phyloP scores from a whole-genome alignment of 1,140 invertebrate species.

The Drosophila sp. region DNA sequence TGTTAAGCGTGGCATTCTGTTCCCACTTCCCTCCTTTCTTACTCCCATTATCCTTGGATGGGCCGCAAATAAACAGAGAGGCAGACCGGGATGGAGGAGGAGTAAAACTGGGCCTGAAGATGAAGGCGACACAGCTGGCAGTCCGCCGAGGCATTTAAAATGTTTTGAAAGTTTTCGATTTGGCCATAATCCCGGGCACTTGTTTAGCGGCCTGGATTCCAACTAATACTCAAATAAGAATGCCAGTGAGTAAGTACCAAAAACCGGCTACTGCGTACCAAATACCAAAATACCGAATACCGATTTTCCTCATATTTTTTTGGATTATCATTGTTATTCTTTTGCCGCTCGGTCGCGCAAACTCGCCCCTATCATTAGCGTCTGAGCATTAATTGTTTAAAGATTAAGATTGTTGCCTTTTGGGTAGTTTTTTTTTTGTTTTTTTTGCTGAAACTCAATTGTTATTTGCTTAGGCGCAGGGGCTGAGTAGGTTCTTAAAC shows the following conservation, averaged over 20 bases:
- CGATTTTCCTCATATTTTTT: constrained; percentile 47
- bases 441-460: constrained; percentile 52
- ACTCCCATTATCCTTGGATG: neutral
- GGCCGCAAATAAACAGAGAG: constrained; percentile 63
- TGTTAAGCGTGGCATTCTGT: constrained; percentile 58
- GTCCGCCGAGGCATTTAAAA: constrained; percentile 55
- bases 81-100: neutral
- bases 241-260: constrained; percentile 16
- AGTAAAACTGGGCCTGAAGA: neutral
- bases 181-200: constrained; percentile 59
- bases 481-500: constrained; percentile 21
- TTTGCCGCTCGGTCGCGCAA: constrained; percentile 20
- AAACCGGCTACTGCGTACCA: neutral
- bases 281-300: constrained; percentile 9
- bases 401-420: constrained; percentile 74
- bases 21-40: neutral
- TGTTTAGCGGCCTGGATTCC: constrained; percentile 36
- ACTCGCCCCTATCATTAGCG: constrained; percentile 70
- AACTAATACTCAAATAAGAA: constrained; percentile 18
- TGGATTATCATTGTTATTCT: constrained; percentile 68
- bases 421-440: constrained; percentile 28
- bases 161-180: constrained; percentile 63
- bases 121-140: constrained; percentile 60
- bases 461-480: constrained; percentile 68
- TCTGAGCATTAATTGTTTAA: constrained; percentile 62